A percentile compares a stretch with the other conserved stretches of the same genome.
Evolutionary conservation across 2,888 invertebrate genomes (phyloP).

Genomic region (Pseudoips prasinana): DNA sequence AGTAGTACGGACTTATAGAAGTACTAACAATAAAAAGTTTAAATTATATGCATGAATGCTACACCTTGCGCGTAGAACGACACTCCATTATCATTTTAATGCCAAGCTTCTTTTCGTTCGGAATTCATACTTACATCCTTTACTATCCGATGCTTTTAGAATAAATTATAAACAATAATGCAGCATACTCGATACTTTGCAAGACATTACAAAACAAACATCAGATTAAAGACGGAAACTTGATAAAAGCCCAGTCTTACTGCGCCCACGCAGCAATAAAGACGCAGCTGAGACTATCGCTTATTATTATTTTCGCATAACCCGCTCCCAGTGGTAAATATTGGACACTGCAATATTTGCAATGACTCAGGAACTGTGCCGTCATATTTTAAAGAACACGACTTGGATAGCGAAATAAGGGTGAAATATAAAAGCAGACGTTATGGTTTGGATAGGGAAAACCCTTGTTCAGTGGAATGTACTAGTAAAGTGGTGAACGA

Average conservation of each 20-base stretch:
- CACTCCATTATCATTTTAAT: too few relatives aligned
- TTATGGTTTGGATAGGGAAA: conserved; percentile 15
- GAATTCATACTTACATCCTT: too few relatives aligned
- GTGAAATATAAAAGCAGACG: conserved; percentile 20
- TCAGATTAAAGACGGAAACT: conserved; percentile 42
- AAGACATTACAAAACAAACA: conserved; percentile 46
- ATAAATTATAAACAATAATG: conserved; percentile 40
- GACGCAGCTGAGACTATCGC: conserved; percentile 31
- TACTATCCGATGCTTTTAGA: too few relatives aligned
- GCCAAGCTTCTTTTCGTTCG: too few relatives aligned
- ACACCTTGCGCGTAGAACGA: too few relatives aligned
- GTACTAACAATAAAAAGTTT: too few relatives aligned
- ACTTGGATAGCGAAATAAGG: conserved; percentile 17
- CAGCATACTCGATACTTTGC: conserved; percentile 38
- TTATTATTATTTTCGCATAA: conserved; percentile 43
- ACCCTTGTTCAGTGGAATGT: conserved; percentile 14
- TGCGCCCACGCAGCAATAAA: conserved; percentile 47
- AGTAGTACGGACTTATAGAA: too few relatives aligned
- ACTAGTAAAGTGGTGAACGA: conserved; percentile 7
- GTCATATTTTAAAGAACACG: conserved; percentile 23
- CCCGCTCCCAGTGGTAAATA: conserved; percentile 31
- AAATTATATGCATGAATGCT: too few relatives aligned
- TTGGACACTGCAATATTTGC: conserved; percentile 37
- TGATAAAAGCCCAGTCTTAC: conserved; percentile 40
- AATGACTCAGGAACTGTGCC: conserved; percentile 28